Evolutionary conservation across 2,113 vertebrate genomes (phyloP), one percentile per base, ranked within the genome.

Genomic region (Mionectes macconnelli): DNA sequence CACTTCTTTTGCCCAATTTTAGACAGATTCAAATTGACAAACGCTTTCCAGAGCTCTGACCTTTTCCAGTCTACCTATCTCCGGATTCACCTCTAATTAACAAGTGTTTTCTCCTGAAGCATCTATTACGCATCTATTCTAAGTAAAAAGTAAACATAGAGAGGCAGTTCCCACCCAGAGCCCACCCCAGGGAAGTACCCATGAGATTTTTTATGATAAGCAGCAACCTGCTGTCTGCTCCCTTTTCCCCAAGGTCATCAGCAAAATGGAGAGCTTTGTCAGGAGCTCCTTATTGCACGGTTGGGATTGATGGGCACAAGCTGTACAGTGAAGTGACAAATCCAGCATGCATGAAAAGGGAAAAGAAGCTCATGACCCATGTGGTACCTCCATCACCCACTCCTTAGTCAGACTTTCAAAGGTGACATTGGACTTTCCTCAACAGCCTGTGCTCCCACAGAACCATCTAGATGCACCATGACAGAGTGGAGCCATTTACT

Each of bases 11-110:
- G 37, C 67, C 8, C 72, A 70, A 0, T 83, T 90, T 93, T 70
- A 92, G 35, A 45, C 40, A 85, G 30, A 57, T 19, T 70, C 37
- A 80, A 86, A 69, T 9, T 40, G 67, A 66, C 57, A 93, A 87
- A 91, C 14, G 30, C 88, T 86, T 96, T 94, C 82, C 92, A 96
- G 88, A 90, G 33, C 37, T 92, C 82, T 83, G 75, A 70, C 75
- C n/a, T 92, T 76, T 94, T 31, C 77, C 81, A 77, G 50, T 55
- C 68, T 77, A 30, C 55, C 63, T 68, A 74, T 77, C 70, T 90
- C 83, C 67, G 59, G 37, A 60, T 89, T 94, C 56, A 92, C 53
- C 35, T 67, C 33, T 81, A 87, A 87, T 89, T 81, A 84, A 81
- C 47, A 81, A 84, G 35, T 19, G 19, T 68, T 89, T 94, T 78